Conservation (phyloP, 2,888 invertebrate genomes). For the Geophilus truncorum region DNA sequence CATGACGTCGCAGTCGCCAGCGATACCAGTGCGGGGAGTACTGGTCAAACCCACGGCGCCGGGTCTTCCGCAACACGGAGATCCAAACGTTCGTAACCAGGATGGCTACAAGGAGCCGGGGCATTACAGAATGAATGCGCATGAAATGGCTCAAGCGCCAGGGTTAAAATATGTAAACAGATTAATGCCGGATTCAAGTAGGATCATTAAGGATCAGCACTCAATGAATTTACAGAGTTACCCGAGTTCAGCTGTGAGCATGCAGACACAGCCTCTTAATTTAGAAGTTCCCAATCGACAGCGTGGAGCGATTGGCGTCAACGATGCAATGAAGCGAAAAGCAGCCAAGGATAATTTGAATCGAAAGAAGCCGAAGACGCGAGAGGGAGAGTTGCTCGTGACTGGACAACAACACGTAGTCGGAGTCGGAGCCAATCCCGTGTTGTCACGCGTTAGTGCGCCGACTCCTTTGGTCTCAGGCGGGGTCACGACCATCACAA, state of each 20-base stretch:
- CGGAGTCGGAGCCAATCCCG: not conserved
- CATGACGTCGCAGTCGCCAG: not conserved
- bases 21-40: not conserved
- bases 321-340: not conserved
- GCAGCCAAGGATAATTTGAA: slow-evolving; percentile 15
- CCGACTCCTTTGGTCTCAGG: slow-evolving; percentile 64
- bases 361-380: slow-evolving; percentile 34
- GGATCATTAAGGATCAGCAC: not conserved
- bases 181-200: not conserved
- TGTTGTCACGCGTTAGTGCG: slow-evolving; percentile 57
- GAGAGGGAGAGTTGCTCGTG: not conserved
- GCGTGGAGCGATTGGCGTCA: too few species aligned
- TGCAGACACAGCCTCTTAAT: slow-evolving; percentile 71
- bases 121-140: not conserved
- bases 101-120: not conserved
- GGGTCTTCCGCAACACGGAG: not conserved
- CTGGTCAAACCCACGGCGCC: not conserved
- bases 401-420: not conserved
- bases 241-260: not conserved
- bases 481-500: slow-evolving; percentile 56
- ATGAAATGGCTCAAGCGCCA: not conserved
- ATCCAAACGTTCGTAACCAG: not conserved
- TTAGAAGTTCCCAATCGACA: slow-evolving; percentile 55
- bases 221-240: not conserved
- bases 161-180: not conserved